These are phyloP conservation scores for Mimumesa dahlbomi DNA, from an alignment of 2,888 invertebrate genomes.

Conservation along the genomic window DNA sequence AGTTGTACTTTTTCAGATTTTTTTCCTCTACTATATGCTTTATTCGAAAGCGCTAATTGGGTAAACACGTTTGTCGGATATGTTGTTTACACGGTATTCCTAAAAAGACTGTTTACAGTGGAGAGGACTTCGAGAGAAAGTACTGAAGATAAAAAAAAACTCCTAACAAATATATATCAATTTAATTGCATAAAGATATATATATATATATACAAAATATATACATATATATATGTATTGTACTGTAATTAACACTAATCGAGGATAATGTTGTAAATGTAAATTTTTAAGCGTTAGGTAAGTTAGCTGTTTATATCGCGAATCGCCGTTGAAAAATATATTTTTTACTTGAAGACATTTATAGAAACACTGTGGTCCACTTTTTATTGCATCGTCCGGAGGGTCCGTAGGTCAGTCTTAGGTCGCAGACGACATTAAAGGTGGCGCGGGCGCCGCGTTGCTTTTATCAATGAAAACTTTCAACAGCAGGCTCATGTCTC, in stretches of 20 bases:
- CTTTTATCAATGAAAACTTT: constrained; percentile 69
- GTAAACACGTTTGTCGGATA: neutral
- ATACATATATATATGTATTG: constrained; percentile 29
- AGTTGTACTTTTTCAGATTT: constrained; percentile 37
- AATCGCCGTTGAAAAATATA: constrained; percentile 77
- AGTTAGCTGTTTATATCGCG: constrained; percentile 68
- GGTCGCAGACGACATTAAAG: constrained; percentile 29
- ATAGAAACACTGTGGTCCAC: constrained; percentile 63
- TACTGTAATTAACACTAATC: constrained; percentile 61
- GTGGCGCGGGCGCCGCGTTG: constrained; percentile 23
- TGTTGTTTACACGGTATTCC: constrained; percentile 17
- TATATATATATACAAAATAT: constrained; percentile 8
- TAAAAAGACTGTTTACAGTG: constrained; percentile 36
- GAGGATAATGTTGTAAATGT: constrained; percentile 61
- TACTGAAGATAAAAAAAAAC: constrained; percentile 14
- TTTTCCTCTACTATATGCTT: constrained; percentile 27
- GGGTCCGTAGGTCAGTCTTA: constrained; percentile 9
- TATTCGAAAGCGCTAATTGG: constrained; percentile 7
- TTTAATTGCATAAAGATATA: constrained; percentile 10
- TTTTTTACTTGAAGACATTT: constrained; percentile 78
- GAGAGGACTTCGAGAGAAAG: constrained; percentile 14
- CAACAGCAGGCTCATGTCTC: constrained; percentile 68
- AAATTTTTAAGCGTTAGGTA: constrained; percentile 60
- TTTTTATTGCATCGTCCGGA: neutral
- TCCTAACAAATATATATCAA: constrained; percentile 23